A percentile compares a stretch with the other conserved stretches of the same genome.
Conservation (phyloP, 2,888 invertebrate species). For the Bombyx huttoni region DNA sequence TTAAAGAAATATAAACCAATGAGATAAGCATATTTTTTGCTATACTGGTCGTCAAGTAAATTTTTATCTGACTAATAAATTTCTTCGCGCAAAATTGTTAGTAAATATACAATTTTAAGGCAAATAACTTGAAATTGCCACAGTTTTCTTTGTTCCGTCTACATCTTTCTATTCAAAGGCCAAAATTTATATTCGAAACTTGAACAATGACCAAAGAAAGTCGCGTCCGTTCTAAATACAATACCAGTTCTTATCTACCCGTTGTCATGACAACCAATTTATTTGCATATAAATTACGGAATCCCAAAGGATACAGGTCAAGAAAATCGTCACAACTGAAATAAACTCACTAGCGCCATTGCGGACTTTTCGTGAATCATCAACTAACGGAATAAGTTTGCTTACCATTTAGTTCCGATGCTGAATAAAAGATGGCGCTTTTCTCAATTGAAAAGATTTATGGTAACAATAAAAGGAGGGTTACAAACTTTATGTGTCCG, state of each 20-base stretch:
- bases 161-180: too few relatives aligned
- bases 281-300: background rate
- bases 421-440: background rate
- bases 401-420: background rate
- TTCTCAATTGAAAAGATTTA: background rate
- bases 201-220: background rate
- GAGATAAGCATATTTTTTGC: too few relatives aligned
- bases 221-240: background rate
- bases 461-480: background rate
- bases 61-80: too few relatives aligned
- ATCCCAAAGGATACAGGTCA: background rate
- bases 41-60: too few relatives aligned
- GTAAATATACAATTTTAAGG: too few relatives aligned
- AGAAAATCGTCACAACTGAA: background rate
- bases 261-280: constrained; percentile 1
- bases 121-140: too few relatives aligned
- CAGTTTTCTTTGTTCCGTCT: too few relatives aligned
- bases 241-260: background rate
- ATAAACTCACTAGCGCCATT: background rate
- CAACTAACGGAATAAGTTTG: background rate
- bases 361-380: background rate
- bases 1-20: too few relatives aligned
- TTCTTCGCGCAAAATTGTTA: too few relatives aligned
- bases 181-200: too few relatives aligned
- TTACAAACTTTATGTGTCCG: background rate